Evolutionary conservation across 2,888 invertebrate genomes (phyloP).

Genomic region (Trichogramma evanescens): DNA sequence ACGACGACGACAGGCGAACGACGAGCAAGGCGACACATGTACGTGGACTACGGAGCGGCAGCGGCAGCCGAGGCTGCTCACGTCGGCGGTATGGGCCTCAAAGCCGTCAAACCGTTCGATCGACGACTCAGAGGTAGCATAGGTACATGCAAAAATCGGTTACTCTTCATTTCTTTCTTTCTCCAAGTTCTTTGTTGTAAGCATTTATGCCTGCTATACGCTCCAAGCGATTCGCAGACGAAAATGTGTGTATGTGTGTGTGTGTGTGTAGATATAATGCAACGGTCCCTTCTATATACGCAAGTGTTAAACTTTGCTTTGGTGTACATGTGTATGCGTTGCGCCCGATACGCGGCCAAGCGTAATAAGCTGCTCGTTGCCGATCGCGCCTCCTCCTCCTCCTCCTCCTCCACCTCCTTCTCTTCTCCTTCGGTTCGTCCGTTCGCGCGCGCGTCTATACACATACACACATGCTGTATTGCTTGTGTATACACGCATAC

Average conservation of each 20-base stretch:
- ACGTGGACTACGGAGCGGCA: constrained; percentile 52
- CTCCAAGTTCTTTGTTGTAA: too few relatives aligned
- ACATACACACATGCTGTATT: too few relatives aligned
- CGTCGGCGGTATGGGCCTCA: constrained; percentile 72
- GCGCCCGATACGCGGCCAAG: constrained; percentile 26
- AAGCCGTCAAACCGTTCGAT: constrained; percentile 80
- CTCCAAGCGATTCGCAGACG: too few relatives aligned
- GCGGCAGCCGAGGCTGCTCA: constrained; percentile 46
- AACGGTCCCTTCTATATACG: background rate
- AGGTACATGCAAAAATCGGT: constrained; percentile 5
- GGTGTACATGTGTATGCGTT: constrained; percentile 1
- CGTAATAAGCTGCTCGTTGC: constrained; percentile 24
- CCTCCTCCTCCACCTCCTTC: too few relatives aligned
- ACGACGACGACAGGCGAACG: constrained; percentile 16
- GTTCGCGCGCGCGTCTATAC: background rate
- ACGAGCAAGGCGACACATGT: constrained; percentile 44
- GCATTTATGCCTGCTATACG: too few relatives aligned
- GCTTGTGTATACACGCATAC: too few relatives aligned
- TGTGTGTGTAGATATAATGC: too few relatives aligned
- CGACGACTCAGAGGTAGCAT: constrained; percentile 73
- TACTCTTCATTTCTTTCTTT: background rate
- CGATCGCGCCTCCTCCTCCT: background rate
- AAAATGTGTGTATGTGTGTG: too few relatives aligned
- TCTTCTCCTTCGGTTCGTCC: too few relatives aligned
- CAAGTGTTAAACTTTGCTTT: constrained; percentile 13